Percentiles rank a stretch among this genome's conserved stretches.
These are phyloP conservation scores for Deladenus siricidicola DNA, from an alignment of 2,888 invertebrate genomes.

Conservation along the genomic window DNA sequence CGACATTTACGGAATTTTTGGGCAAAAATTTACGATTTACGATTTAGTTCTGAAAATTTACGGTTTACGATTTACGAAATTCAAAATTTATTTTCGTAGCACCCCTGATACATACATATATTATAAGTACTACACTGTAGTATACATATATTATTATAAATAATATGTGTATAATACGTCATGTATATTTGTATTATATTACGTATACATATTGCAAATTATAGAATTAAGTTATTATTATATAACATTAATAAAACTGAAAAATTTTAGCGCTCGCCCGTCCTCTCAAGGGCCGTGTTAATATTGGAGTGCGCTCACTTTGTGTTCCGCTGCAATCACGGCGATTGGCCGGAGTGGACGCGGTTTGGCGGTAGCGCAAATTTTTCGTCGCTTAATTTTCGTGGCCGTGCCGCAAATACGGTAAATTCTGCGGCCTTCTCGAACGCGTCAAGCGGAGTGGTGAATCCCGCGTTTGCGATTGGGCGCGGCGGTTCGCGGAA, in stretches of 20 bases:
- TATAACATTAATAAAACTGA: background rate
- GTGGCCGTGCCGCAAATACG: background rate
- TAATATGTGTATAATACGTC: no score
- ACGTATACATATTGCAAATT: no score
- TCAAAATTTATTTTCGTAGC: no score
- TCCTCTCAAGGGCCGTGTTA: constrained; percentile 81
- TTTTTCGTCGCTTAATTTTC: background rate
- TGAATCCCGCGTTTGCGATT: constrained; percentile 44
- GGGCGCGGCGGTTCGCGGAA: constrained; percentile 36
- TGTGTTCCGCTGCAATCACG: constrained; percentile 93
- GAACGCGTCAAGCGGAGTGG: constrained; percentile 1
- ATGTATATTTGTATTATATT: no score
- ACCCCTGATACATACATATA: no score
- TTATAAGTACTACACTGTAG: no score
- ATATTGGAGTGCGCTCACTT: constrained; percentile 89
- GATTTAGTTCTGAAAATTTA: no score
- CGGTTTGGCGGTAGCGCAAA: constrained; percentile 19
- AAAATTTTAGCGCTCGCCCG: constrained; percentile 77
- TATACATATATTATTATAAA: no score
- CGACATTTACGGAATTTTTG: no score
- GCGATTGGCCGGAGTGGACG: constrained; percentile 87
- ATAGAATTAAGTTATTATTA: background rate
- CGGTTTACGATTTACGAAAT: no score
- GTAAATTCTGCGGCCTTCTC: background rate
- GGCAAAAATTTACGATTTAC: no score